Evolutionary conservation across 2,797 vertebrate species (phyloP).

Genomic region (Halcyon chelicuti): DNA sequence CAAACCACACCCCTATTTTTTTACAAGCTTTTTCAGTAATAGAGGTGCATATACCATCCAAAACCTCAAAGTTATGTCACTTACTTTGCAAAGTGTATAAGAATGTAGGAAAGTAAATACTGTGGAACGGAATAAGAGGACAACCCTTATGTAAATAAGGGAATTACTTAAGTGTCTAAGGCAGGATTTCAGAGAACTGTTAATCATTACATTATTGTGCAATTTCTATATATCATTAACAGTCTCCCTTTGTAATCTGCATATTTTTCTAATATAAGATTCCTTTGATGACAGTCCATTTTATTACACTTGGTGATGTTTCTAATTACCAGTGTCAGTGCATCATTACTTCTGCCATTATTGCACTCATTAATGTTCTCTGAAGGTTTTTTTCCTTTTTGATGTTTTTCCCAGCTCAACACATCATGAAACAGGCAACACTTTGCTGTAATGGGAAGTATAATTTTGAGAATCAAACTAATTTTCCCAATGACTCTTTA

Average conservation of each 20-base stretch:
- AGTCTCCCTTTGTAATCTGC: neutral
- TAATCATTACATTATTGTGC: neutral
- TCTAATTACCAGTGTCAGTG: neutral
- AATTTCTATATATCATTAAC: neutral
- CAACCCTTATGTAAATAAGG: neutral
- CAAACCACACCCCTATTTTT: neutral
- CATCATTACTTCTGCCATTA: neutral
- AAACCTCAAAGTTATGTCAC: neutral
- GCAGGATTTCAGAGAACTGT: neutral
- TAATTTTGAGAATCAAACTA: neutral
- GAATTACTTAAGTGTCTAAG: neutral
- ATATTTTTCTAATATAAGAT: neutral
- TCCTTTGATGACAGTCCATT: neutral
- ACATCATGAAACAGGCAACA: neutral
- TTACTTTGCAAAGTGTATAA: neutral
- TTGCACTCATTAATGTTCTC: neutral
- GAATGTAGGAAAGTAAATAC: neutral
- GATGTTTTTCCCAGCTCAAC: neutral
- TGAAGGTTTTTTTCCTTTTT: neutral
- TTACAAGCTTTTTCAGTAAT: neutral
- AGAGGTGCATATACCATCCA: neutral
- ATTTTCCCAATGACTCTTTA: neutral
- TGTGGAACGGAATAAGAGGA: neutral
- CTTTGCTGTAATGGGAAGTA: neutral
- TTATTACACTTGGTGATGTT: neutral